Evolutionary conservation across 2,888 invertebrate species (phyloP), one percentile per base, ranked within the genome.

Genomic region (Clanis bilineata): DNA sequence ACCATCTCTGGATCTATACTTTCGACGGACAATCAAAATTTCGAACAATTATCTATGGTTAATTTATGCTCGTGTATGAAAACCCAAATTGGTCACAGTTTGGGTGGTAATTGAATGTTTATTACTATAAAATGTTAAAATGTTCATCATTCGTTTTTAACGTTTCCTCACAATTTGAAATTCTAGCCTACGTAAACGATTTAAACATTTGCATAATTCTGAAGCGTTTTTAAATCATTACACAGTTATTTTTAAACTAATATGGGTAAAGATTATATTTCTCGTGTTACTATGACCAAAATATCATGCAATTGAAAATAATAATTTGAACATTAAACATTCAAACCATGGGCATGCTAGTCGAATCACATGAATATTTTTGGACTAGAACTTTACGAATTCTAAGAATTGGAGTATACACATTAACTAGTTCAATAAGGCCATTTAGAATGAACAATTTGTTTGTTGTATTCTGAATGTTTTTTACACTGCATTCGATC

Each of bases 31-130:
- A 62, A 64, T 60, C 59, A 66, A 67, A 66, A 69, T 68, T 67
- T 68, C 58, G 57, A 63, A 65, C 67, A 66, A 69, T 72, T 69
- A 70, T 65, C 57, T 39, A 62, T 39, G 60, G 41, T 56, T 28
- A 57, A 64, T 59, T 38, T 58, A 41, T 51, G 28, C 58, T 58
- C 57, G 38, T 45, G 39, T 55, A 62, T 58, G 55, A 58, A 43
- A 61, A 45, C 63, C 59, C 63, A 62, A 69, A 67, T 69, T 70
- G 65, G 69, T 65, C 65, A 68, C 68, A 64, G 70, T 69, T 63
- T 66, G 67, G 67, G 66, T 65, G 69, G 69, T 69, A 67, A 70
- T 69, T 62, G 64, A 57, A 45, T 54, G 62, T 69, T 66, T 66
- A 65, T 68, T 63, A 59, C 62, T 62, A 62, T 58, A 47, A 65